Evolutionary conservation across 2,797 vertebrate species (phyloP).

Genomic region (Halcyon smyrnensis): DNA sequence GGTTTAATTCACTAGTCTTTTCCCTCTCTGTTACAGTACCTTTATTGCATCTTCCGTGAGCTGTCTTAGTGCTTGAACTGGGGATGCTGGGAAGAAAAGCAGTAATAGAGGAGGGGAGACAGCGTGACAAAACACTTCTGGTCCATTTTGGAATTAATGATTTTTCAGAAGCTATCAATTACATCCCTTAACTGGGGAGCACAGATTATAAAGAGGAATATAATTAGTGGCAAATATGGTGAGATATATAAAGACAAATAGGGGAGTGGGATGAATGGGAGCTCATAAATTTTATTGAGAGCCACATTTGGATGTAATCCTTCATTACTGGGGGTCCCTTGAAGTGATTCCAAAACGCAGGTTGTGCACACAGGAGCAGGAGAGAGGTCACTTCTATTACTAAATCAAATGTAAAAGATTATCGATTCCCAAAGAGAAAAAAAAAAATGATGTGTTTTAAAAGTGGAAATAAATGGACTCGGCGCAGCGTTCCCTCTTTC

Average conservation of each 20-base stretch:
- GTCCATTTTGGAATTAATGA: slow-evolving; percentile 73
- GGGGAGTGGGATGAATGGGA: slow-evolving; percentile 41
- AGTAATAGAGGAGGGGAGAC: neutral
- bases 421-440: slow-evolving; percentile 56
- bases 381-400: slow-evolving; percentile 34
- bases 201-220: slow-evolving; percentile 78
- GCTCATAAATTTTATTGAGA: slow-evolving; percentile 69
- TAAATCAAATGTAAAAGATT: slow-evolving; percentile 32
- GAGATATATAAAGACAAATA: slow-evolving; percentile 78
- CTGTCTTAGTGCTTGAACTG: slow-evolving; percentile 50
- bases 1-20: neutral
- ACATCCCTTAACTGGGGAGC: slow-evolving; percentile 83
- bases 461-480: neutral
- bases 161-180: slow-evolving; percentile 87
- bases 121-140: slow-evolving; percentile 77
- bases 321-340: slow-evolving; percentile 49
- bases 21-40: neutral
- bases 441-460: neutral
- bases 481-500: neutral
- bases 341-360: slow-evolving; percentile 28
- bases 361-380: neutral
- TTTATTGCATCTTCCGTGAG: neutral
- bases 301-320: slow-evolving; percentile 38
- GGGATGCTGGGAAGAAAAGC: slow-evolving; percentile 14
- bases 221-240: slow-evolving; percentile 79